Percentiles rank a stretch among this genome's conserved stretches.
These are phyloP conservation scores for Ellobium chinense DNA, from an alignment of 2,888 invertebrate species.

Conservation along the genomic window DNA sequence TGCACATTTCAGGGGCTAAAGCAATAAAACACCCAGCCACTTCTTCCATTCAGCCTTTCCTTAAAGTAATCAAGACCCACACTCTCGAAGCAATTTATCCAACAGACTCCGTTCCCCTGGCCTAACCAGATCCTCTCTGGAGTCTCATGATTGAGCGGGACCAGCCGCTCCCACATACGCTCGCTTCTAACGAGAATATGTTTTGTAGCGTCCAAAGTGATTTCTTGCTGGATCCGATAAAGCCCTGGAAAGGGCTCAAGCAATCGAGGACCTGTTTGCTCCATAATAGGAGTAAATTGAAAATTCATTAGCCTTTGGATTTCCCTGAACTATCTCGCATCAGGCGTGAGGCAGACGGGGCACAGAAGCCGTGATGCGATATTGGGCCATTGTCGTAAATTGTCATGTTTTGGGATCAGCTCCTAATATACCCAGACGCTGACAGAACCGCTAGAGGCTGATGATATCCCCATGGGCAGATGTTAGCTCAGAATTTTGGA, in stretches of 20 bases:
- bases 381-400: constrained; percentile 42
- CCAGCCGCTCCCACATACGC: constrained; percentile 33
- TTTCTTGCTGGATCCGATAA: constrained; percentile 37
- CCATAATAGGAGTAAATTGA: constrained; percentile 38
- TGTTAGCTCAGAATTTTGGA: too few relatives aligned
- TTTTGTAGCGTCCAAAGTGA: constrained; percentile 49
- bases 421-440: neutral
- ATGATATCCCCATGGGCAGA: neutral
- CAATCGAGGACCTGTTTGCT: constrained; percentile 31
- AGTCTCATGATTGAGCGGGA: constrained; percentile 16
- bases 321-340: constrained; percentile 33
- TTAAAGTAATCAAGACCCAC: constrained; percentile 26
- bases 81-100: constrained; percentile 24
- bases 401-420: constrained; percentile 33
- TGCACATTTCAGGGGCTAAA: constrained; percentile 28
- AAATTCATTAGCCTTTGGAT: constrained; percentile 43
- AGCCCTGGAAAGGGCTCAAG: constrained; percentile 16
- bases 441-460: neutral
- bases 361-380: constrained; percentile 8
- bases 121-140: constrained; percentile 22
- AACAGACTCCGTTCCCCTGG: constrained; percentile 21
- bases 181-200: constrained; percentile 51
- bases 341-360: constrained; percentile 17
- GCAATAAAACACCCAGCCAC: constrained; percentile 12
- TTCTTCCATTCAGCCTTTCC: neutral